Conservation (phyloP, 2,797 vertebrate species). For the Protonibea diacanthus region DNA sequence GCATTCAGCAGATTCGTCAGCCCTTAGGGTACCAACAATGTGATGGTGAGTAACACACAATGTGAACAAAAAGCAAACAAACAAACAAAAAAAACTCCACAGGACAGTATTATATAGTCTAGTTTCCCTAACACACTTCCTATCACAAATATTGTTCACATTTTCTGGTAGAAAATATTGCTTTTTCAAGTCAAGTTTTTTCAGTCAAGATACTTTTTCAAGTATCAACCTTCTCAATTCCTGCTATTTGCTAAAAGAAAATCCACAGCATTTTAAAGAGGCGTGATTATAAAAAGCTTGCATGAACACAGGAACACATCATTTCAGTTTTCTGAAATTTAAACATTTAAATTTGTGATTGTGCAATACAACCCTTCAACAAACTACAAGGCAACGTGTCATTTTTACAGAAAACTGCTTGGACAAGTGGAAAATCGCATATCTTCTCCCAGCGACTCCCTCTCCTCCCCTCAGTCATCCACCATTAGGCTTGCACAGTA, state of each 20-base stretch:
- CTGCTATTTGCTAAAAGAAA: constrained; percentile 6
- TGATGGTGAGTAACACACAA: neutral
- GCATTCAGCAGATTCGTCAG: neutral
- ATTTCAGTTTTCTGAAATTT: too few species aligned
- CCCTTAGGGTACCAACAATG: neutral
- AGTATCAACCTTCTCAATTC: constrained; percentile 2
- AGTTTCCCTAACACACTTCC: neutral
- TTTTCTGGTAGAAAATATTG: constrained; percentile 10
- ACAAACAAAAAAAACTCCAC: neutral
- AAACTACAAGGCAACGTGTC: constrained; percentile 37
- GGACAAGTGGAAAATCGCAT: constrained; percentile 83
- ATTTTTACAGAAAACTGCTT: constrained; percentile 74
- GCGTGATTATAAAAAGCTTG: neutral
- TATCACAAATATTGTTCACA: neutral
- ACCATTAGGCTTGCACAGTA: constrained; percentile 81
- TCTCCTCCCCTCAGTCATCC: constrained; percentile 80
- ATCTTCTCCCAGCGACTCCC: constrained; percentile 70
- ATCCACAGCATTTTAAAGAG: constrained; percentile 10
- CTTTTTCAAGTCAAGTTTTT: constrained; percentile 27
- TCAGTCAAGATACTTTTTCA: too few species aligned
- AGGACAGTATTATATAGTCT: constrained; percentile 4
- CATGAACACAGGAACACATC: neutral
- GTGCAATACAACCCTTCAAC: constrained; percentile 14
- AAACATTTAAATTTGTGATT: too few species aligned
- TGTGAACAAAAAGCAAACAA: constrained; percentile 1